A percentile compares a stretch with the other conserved stretches of the same genome.
These are phyloP conservation scores for Aldabrachelys gigantea DNA, from an alignment of 2,113 vertebrate genomes.

Conservation along the genomic window DNA sequence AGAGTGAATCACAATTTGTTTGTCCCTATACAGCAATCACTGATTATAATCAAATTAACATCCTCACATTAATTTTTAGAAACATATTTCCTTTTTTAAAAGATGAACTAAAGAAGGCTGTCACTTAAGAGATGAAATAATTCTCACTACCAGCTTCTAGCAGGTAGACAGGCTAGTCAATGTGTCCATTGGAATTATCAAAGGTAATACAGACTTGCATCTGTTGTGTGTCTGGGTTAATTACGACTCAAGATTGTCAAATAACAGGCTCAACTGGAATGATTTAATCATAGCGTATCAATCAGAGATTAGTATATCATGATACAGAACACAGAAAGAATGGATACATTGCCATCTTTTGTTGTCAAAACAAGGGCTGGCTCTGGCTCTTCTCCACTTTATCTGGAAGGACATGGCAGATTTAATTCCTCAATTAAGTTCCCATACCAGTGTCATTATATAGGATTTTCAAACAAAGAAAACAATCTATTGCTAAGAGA, in stretches of 20 bases:
- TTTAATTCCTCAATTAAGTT: neutral
- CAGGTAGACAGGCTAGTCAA: neutral
- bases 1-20: neutral
- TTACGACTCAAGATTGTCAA: neutral
- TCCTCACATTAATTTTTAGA: neutral
- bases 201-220: neutral
- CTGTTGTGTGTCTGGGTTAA: neutral
- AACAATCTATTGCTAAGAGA: neutral
- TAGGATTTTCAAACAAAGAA: neutral
- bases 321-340: neutral
- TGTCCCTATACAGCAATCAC: neutral
- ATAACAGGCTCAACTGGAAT: neutral
- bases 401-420: neutral
- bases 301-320: neutral
- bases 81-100: neutral
- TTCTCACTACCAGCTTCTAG: neutral
- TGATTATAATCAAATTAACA: neutral
- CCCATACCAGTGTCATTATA: neutral
- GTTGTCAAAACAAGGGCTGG: neutral
- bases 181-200: neutral
- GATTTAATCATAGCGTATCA: neutral
- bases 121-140: neutral
- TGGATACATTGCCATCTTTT: neutral
- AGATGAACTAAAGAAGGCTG: neutral
- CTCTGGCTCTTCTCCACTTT: neutral